Percentiles rank a stretch among this genome's conserved stretches.
Conservation (phyloP, 2,113 vertebrate genomes). For the Tachycineta bicolor region DNA sequence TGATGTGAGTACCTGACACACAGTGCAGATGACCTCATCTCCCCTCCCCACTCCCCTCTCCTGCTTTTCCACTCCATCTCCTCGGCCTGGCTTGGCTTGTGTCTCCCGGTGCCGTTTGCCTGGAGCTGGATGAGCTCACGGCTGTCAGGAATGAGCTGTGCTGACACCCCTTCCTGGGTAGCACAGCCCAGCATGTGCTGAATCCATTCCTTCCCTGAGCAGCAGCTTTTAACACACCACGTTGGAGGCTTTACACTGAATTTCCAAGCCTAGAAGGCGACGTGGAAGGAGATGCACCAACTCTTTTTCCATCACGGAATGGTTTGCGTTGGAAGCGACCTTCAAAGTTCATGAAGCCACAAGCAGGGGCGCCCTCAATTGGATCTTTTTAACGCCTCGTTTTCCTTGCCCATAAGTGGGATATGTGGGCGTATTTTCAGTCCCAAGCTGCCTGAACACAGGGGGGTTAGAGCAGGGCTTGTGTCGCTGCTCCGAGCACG, state of each 20-base stretch:
- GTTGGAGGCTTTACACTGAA: not conserved
- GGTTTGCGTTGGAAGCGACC: rapidly evolving
- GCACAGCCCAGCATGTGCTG: not conserved
- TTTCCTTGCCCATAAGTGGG: not conserved
- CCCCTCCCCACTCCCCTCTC: not conserved
- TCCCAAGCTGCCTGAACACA: not conserved
- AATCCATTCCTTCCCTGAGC: not conserved
- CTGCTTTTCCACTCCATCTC: not conserved
- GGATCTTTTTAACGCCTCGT: not conserved
- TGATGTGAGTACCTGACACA: not conserved
- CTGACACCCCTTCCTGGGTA: not conserved
- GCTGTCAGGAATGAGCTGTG: not conserved
- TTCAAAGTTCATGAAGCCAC: not conserved
- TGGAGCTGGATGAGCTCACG: not conserved
- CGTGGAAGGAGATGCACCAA: rapidly evolving
- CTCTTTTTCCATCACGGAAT: rapidly evolving
- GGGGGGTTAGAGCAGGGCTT: not conserved
- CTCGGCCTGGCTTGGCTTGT: not conserved
- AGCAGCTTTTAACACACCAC: not conserved
- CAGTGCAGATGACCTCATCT: not conserved
- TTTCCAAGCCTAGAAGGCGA: not conserved
- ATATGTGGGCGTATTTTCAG: not conserved
- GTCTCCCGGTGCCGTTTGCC: not conserved
- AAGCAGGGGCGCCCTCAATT: not conserved
- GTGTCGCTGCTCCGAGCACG: rapidly evolving